Evolutionary conservation across 2,888 invertebrate species (phyloP).

Genomic region (Halictus quadricinctus): DNA sequence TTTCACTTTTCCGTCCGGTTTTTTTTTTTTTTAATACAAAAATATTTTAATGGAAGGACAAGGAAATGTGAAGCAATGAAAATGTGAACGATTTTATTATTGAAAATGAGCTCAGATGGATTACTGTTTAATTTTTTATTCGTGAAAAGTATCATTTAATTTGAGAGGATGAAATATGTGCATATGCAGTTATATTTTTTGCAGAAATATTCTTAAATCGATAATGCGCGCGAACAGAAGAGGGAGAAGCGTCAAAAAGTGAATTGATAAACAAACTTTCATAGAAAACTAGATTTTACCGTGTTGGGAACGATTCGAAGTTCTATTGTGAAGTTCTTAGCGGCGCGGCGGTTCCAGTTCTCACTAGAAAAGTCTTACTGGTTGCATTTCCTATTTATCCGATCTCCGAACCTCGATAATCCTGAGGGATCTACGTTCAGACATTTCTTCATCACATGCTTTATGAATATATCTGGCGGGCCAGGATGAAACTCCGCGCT

Average conservation of each 20-base stretch:
- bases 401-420: conserved; percentile 2
- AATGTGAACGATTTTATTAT: background rate
- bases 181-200: background rate
- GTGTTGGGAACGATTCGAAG: conserved; percentile 25
- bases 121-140: background rate
- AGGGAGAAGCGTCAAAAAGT: background rate
- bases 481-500: background rate
- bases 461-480: background rate
- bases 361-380: conserved; percentile 28
- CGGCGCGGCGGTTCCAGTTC: conserved; percentile 8
- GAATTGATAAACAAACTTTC: conserved; percentile 24
- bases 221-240: background rate
- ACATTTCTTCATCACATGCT: background rate
- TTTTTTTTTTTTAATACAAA: background rate
- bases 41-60: too few relatives aligned
- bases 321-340: conserved; percentile 22
- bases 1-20: background rate
- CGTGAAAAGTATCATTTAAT: background rate
- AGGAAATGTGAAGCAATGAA: background rate
- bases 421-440: background rate
- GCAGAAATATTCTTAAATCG: background rate
- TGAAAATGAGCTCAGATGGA: background rate
- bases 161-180: background rate
- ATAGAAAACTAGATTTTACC: conserved; percentile 31
- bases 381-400: conserved; percentile 27